phyloP scores from a whole-genome alignment of 2,888 invertebrate genomes.

The Seira ritae region DNA sequence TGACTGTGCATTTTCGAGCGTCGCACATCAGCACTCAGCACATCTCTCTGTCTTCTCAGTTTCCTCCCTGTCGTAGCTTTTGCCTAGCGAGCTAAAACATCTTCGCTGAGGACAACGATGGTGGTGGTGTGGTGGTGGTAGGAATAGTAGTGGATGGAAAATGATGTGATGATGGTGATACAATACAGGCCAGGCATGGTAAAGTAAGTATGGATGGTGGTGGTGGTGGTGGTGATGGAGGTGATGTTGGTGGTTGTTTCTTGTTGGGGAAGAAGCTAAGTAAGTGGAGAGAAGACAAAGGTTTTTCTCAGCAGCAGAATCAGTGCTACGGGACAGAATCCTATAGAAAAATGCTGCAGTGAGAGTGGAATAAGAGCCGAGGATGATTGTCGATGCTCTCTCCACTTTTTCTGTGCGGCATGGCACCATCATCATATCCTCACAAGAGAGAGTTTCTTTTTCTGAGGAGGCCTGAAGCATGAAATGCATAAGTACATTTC shows the following conservation, averaged over 20 bases:
- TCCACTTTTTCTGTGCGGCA: conserved; percentile 32
- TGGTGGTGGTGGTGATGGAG: conserved; percentile 45
- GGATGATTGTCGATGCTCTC: not conserved
- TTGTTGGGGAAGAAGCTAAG: conserved; percentile 47
- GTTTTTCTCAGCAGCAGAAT: conserved; percentile 50
- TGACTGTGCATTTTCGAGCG: not conserved
- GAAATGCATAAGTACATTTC: not conserved
- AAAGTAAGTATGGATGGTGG: not conserved
- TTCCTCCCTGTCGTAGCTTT: not conserved
- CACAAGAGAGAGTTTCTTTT: not conserved
- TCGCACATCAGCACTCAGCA: conserved; percentile 3
- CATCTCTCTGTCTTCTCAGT: conserved; percentile 32
- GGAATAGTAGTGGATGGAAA: conserved; percentile 56
- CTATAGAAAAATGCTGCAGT: conserved; percentile 7
- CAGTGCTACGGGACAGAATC: conserved; percentile 26
- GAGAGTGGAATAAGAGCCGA: conserved; percentile 15
- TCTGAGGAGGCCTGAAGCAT: conserved; percentile 13
- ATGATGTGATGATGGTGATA: conserved; percentile 36
- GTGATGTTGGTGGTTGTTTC: conserved; percentile 56
- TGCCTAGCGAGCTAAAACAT: not conserved
- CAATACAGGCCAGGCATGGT: not conserved
- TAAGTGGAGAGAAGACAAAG: conserved; percentile 56
- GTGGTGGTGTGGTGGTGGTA: conserved; percentile 49
- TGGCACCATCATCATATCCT: not conserved
- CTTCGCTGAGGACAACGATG: not conserved